These are phyloP conservation scores for Panzeria rudis DNA, from an alignment of 2,888 invertebrate genomes.

Conservation along the genomic window DNA sequence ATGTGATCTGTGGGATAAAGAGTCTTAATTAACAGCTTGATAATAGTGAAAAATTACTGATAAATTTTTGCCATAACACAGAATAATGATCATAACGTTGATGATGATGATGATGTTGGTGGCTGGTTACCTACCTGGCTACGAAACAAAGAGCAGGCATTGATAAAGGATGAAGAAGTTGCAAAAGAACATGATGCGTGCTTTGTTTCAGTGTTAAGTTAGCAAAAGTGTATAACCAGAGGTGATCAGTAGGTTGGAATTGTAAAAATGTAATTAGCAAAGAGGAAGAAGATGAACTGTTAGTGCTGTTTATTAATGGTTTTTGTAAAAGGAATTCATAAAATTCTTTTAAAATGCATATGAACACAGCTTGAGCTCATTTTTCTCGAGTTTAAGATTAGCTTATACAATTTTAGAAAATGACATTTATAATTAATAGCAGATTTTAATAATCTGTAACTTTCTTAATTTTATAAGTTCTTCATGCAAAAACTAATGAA, in stretches of 20 bases:
- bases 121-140: not conserved
- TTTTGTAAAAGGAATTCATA: conserved; percentile 13
- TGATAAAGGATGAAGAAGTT: conserved; percentile 27
- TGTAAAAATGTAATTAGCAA: conserved; percentile 47
- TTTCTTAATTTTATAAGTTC: not conserved
- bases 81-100: conserved; percentile 30
- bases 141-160: not conserved
- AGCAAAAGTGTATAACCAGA: conserved; percentile 19
- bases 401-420: not conserved
- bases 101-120: conserved; percentile 28
- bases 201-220: conserved; percentile 7
- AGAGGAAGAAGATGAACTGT: not conserved
- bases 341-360: not conserved
- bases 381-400: not conserved
- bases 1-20: conserved; percentile 67
- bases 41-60: conserved; percentile 68
- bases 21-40: conserved; percentile 70
- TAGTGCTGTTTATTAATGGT: conserved; percentile 32
- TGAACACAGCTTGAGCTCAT: not conserved
- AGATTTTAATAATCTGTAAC: not conserved
- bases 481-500: too few relatives aligned
- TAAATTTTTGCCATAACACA: conserved; percentile 57
- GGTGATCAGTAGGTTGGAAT: conserved; percentile 30
- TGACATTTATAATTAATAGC: not conserved
- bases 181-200: conserved; percentile 29